Percentiles rank a stretch among this genome's conserved stretches.
These are phyloP conservation scores for Leuciscus idus DNA, from an alignment of 2,113 vertebrate genomes.

Conservation along the genomic window DNA sequence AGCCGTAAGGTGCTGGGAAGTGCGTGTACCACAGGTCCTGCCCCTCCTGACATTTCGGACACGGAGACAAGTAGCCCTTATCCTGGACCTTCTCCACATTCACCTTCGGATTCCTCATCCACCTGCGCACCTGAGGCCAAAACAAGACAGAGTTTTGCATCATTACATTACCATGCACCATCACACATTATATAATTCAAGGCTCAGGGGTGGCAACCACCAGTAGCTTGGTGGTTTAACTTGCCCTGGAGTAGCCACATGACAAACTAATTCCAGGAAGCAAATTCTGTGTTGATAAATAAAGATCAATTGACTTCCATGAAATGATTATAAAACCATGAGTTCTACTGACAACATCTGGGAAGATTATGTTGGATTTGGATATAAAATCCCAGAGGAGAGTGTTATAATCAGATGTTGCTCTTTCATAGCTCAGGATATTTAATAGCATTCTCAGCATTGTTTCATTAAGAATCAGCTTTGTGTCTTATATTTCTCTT, in stretches of 20 bases:
- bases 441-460: background rate
- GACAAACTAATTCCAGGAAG: background rate
- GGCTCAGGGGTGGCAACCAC: background rate
- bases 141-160: slow-evolving; percentile 2
- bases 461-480: background rate
- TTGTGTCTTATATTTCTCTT: background rate
- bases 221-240: background rate
- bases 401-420: no score
- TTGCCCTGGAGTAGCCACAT: background rate
- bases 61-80: slow-evolving; percentile 80
- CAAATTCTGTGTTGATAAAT: background rate
- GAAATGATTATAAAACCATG: background rate
- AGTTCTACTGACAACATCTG: background rate
- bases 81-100: slow-evolving; percentile 86
- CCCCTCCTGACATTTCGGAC: slow-evolving; percentile 78
- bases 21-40: slow-evolving; percentile 81
- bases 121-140: slow-evolving; percentile 85
- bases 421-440: background rate
- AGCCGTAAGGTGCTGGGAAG: slow-evolving; percentile 80
- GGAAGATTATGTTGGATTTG: background rate
- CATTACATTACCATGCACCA: background rate
- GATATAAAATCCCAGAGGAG: background rate
- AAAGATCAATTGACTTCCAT: background rate
- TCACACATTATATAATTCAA: background rate
- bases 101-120: slow-evolving; percentile 92